These are phyloP conservation scores for Tinea pellionella DNA, from an alignment of 2,888 invertebrate species.

Conservation along the genomic window DNA sequence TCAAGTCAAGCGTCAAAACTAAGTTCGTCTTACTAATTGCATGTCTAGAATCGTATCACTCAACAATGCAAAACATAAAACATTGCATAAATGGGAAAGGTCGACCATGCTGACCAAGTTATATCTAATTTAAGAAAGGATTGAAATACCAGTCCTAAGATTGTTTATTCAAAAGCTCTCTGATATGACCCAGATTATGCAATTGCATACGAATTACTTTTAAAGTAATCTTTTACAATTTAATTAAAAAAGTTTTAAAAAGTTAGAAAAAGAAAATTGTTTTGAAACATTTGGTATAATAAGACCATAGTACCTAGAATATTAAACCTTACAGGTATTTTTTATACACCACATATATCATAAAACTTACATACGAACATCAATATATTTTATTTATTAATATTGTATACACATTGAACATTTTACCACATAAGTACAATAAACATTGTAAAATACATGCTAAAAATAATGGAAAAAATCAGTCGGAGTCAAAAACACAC, in stretches of 20 bases:
- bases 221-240: not conserved
- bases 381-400: constrained; percentile 33
- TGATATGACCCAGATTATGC: not conserved
- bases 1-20: no score
- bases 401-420: constrained; percentile 43
- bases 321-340: no score
- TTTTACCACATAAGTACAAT: constrained; percentile 21
- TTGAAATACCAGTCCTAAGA: no score
- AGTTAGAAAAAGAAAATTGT: not conserved
- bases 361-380: constrained; percentile 27
- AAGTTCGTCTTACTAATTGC: no score
- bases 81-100: no score
- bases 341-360: no score
- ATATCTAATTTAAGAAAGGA: no score
- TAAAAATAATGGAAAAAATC: constrained; percentile 47
- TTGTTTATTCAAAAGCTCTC: not conserved
- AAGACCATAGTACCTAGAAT: no score
- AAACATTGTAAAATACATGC: constrained; percentile 26
- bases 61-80: no score
- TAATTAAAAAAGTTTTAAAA: not conserved
- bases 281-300: no score
- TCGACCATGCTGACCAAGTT: no score
- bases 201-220: not conserved
- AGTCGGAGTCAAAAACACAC: constrained; percentile 44
- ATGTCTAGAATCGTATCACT: no score